Evolutionary conservation across 1,140 invertebrate species (phyloP).

Genomic region (Heliconius himera): DNA sequence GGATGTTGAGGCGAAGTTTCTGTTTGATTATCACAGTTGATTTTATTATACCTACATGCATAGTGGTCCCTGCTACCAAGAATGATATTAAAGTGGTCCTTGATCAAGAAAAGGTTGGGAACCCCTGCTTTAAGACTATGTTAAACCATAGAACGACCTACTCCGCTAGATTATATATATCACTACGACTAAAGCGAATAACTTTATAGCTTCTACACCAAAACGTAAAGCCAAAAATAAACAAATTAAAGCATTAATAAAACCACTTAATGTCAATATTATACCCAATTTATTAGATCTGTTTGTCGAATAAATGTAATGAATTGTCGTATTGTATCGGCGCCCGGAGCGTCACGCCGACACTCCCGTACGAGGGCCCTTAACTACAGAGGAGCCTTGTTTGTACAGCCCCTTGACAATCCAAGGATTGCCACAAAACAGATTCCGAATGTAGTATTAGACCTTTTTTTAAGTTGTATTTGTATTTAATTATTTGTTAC

Average conservation of each 20-base stretch:
- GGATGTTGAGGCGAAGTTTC: too few relatives aligned
- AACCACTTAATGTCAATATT: background rate
- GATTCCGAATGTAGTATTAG: slow-evolving; percentile 21
- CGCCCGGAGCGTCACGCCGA: background rate
- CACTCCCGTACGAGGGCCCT: background rate
- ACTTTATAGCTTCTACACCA: background rate
- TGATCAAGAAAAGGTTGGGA: too few relatives aligned
- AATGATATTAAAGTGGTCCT: too few relatives aligned
- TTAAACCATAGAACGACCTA: too few relatives aligned
- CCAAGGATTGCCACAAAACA: slow-evolving; percentile 23
- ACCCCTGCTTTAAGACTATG: too few relatives aligned
- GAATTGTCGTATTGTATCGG: slow-evolving; percentile 20
- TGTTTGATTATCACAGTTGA: too few relatives aligned
- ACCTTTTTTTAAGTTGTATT: slow-evolving; percentile 18
- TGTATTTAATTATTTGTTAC: slow-evolving; percentile 30
- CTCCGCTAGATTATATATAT: too few relatives aligned
- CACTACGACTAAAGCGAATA: too few relatives aligned
- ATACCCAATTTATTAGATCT: slow-evolving; percentile 16
- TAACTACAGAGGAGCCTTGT: slow-evolving; percentile 15
- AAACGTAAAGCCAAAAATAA: background rate
- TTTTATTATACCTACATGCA: too few relatives aligned
- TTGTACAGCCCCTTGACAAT: slow-evolving; percentile 19
- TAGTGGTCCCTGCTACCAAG: too few relatives aligned
- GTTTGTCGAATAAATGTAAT: slow-evolving; percentile 29
- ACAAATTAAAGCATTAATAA: background rate